phyloP scores from a whole-genome alignment of 2,888 invertebrate genomes.

The Buathra laborator region DNA sequence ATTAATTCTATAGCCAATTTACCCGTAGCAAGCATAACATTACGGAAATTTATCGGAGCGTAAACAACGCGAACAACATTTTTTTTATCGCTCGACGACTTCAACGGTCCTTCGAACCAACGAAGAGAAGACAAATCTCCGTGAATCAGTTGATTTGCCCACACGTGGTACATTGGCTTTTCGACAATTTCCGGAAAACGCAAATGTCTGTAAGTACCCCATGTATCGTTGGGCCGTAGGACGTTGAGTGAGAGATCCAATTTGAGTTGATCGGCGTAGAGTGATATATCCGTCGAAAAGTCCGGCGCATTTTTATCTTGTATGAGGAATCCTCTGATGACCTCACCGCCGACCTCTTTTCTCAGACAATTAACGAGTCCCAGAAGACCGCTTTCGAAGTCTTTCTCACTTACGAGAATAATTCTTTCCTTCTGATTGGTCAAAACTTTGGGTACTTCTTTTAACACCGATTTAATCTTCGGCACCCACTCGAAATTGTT shows the following conservation, averaged over 20 bases:
- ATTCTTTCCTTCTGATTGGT: conserved; percentile 86
- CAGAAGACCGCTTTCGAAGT: conserved; percentile 91
- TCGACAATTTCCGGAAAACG: conserved; percentile 87
- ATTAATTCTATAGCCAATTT: background rate
- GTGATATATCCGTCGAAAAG: conserved; percentile 88
- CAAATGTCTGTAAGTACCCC: conserved; percentile 94
- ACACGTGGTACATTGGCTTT: conserved; percentile 89
- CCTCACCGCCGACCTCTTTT: conserved; percentile 89
- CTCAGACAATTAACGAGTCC: conserved; percentile 96
- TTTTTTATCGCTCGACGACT: conserved; percentile 59
- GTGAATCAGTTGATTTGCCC: conserved; percentile 90
- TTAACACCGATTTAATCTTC: conserved; percentile 79
- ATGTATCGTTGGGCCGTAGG: conserved; percentile 85
- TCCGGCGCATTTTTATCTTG: conserved; percentile 87
- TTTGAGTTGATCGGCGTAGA: conserved; percentile 89
- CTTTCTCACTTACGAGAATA: conserved; percentile 89
- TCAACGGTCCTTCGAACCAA: conserved; percentile 92
- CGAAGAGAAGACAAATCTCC: conserved; percentile 94
- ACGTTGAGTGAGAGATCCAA: conserved; percentile 94
- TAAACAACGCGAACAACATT: conserved; percentile 88
- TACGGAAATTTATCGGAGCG: conserved; percentile 89
- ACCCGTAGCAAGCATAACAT: background rate
- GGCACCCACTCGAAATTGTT: conserved; percentile 83
- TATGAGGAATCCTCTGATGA: conserved; percentile 88
- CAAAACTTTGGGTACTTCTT: conserved; percentile 84